Evolutionary conservation across 2,888 invertebrate species (phyloP).

Genomic region (Trimorus sp.): DNA sequence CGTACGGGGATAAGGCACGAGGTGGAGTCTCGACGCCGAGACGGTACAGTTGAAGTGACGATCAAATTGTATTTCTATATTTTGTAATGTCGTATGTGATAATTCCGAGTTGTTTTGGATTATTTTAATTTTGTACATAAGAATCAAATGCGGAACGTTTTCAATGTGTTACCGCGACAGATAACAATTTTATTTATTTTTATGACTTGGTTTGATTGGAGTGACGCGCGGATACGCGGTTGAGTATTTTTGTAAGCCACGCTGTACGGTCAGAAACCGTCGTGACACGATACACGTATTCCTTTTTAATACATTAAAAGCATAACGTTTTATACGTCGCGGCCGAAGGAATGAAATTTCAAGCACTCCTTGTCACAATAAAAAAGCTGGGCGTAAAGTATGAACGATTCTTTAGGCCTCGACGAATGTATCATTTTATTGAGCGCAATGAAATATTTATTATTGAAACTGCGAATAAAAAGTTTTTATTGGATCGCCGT

Average conservation of each 20-base stretch:
- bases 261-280: not conserved
- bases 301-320: conserved; percentile 18
- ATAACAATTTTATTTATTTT: too few species aligned
- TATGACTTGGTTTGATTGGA: too few species aligned
- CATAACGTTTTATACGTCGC: conserved; percentile 10
- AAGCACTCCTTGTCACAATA: conserved; percentile 29
- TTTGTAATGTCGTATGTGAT: conserved; percentile 1
- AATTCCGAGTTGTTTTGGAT: conserved; percentile 2
- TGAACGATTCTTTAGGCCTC: conserved; percentile 52
- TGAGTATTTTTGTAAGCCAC: too few species aligned
- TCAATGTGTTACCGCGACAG: too few species aligned
- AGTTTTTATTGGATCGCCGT: conserved; percentile 47
- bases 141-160: not conserved
- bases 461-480: conserved; percentile 56
- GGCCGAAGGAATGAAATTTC: conserved; percentile 19
- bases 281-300: not conserved
- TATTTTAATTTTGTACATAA: not conserved
- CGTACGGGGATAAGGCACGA: not conserved
- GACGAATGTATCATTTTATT: conserved; percentile 56
- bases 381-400: conserved; percentile 44
- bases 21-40: too few species aligned
- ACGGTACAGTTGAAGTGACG: not conserved
- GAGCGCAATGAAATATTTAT: conserved; percentile 59
- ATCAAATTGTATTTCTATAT: conserved; percentile 9
- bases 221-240: too few species aligned